phyloP scores from a whole-genome alignment of 2,113 vertebrate species.

The Theristicus caerulescens region DNA sequence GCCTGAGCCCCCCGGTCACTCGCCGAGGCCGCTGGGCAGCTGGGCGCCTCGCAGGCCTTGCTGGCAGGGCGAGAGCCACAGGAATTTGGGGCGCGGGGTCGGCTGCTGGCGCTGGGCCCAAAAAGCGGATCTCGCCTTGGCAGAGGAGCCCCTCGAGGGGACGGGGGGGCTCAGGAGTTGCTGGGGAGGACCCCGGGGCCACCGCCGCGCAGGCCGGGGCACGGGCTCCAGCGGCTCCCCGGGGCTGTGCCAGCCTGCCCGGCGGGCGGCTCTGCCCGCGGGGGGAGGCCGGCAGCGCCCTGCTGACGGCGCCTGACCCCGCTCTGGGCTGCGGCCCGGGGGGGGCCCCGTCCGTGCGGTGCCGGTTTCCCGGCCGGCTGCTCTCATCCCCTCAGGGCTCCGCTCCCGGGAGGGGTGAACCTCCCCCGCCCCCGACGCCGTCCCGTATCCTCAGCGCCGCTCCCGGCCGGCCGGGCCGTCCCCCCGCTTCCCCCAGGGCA shows the following conservation, averaged over 20 bases:
- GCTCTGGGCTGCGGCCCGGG: not conserved
- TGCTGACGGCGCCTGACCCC: not conserved
- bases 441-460: not conserved
- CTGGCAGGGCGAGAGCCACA: fast-evolving
- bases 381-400: not conserved
- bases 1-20: not conserved
- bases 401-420: not conserved
- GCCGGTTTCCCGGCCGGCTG: not conserved
- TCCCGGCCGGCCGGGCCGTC: not conserved
- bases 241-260: fast-evolving
- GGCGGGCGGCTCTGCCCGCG: not conserved
- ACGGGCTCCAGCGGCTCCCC: not conserved
- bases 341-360: too few species aligned
- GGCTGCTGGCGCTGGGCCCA: fast-evolving
- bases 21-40: not conserved
- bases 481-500: not conserved
- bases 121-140: fast-evolving
- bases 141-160: too few species aligned
- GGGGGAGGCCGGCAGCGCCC: not conserved
- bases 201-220: not conserved
- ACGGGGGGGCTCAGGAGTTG: not conserved
- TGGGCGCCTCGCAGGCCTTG: not conserved
- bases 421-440: not conserved
- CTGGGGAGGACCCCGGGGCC: not conserved
- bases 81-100: not conserved